Evolutionary conservation across 2,113 vertebrate species (phyloP).

Genomic region (Erinaceus europaeus): DNA sequence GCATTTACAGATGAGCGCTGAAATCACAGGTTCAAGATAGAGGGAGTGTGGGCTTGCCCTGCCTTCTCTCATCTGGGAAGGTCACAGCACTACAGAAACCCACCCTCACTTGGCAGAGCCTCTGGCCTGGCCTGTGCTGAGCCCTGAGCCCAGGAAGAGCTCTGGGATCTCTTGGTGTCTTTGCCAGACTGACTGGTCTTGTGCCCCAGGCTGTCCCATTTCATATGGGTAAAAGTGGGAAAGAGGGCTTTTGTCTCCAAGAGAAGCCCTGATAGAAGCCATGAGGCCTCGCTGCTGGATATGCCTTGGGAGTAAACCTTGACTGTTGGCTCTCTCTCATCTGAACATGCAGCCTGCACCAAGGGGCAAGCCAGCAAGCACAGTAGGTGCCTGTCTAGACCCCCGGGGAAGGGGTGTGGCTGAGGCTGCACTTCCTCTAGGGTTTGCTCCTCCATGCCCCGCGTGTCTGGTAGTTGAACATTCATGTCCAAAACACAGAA

Average conservation of each 20-base stretch:
- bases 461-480: neutral
- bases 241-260: neutral
- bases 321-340: neutral
- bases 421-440: neutral
- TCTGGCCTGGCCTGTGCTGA: too few relatives aligned
- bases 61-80: neutral
- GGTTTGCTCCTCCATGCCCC: neutral
- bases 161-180: neutral
- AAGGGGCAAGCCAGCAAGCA: neutral
- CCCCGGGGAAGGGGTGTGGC: fast-evolving
- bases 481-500: neutral
- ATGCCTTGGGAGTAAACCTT: neutral
- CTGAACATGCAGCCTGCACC: neutral
- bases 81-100: neutral
- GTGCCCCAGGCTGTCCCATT: neutral
- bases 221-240: neutral
- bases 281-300: neutral
- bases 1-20: neutral
- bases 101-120: neutral
- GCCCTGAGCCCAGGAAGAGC: neutral
- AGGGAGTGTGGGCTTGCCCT: neutral
- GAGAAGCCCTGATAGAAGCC: neutral
- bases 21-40: neutral
- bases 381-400: neutral
- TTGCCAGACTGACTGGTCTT: neutral